Conservation (phyloP, 2,113 vertebrate genomes). For the Capreolus pygargus region DNA sequence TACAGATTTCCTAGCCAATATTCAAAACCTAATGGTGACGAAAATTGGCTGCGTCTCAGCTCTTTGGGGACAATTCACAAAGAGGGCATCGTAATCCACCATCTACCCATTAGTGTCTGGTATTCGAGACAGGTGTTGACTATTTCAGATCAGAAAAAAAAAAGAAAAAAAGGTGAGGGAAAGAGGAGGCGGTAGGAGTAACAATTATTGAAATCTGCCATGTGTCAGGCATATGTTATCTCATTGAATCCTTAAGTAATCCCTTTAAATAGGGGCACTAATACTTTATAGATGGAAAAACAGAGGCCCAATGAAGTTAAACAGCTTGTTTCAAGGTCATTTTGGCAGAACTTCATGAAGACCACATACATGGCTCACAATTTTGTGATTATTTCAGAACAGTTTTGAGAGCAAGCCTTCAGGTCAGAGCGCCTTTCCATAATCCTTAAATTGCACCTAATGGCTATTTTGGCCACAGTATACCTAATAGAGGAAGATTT, state of each 20-base stretch:
- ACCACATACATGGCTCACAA: background rate
- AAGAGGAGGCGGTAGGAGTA: background rate
- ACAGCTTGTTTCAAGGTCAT: background rate
- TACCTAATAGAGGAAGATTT: background rate
- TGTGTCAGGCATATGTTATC: constrained; percentile 1
- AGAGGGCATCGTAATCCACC: background rate
- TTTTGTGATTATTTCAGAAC: constrained; percentile 1
- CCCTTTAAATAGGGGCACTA: background rate
- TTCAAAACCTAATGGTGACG: background rate
- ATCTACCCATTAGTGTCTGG: background rate
- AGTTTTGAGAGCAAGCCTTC: background rate
- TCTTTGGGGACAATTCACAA: background rate
- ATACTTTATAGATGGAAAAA: background rate
- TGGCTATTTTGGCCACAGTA: background rate
- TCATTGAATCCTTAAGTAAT: background rate
- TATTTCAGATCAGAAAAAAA: background rate
- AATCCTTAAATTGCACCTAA: background rate
- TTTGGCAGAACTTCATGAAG: background rate
- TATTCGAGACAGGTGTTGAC: background rate
- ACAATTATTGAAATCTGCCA: background rate
- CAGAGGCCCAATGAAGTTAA: background rate
- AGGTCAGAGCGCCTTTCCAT: background rate
- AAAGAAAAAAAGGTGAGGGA: background rate
- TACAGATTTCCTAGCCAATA: background rate
- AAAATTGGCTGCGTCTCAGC: background rate